Percentiles rank a stretch among this genome's conserved stretches.
Conservation (phyloP, 2,113 vertebrate genomes). For the Eudyptes chrysolophus region DNA sequence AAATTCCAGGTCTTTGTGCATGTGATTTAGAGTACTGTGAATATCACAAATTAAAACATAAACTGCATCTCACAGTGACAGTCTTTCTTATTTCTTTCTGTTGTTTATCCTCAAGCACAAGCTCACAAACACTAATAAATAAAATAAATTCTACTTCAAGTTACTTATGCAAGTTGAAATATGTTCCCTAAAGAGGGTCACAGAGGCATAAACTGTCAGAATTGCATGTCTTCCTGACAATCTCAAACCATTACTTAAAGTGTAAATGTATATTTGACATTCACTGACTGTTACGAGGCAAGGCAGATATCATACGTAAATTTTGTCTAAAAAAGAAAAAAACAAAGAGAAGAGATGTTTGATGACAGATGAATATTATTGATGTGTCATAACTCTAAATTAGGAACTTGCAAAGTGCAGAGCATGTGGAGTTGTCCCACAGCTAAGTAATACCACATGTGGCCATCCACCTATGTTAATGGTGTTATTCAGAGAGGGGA, state of each 20-base stretch:
- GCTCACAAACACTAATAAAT: neutral
- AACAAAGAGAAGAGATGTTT: neutral
- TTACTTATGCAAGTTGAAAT: neutral
- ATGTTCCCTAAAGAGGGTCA: slow-evolving; percentile 25
- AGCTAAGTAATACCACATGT: neutral
- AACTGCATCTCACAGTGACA: neutral
- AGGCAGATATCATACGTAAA: neutral
- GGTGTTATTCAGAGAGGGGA: neutral
- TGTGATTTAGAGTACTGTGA: neutral
- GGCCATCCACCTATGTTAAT: neutral
- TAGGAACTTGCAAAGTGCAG: neutral
- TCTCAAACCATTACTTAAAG: neutral
- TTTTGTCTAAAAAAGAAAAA: neutral
- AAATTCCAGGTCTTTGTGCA: neutral
- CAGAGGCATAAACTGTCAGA: neutral
- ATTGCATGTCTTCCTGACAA: neutral
- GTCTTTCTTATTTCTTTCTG: neutral
- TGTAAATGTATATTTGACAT: neutral
- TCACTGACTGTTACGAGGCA: neutral
- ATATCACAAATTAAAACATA: neutral
- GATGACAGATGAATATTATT: neutral
- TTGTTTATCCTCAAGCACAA: neutral
- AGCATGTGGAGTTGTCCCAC: neutral
- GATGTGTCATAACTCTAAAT: neutral
- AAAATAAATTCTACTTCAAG: neutral